Conservation (phyloP, 2,888 invertebrate species). For the Harmothoe impar region DNA sequence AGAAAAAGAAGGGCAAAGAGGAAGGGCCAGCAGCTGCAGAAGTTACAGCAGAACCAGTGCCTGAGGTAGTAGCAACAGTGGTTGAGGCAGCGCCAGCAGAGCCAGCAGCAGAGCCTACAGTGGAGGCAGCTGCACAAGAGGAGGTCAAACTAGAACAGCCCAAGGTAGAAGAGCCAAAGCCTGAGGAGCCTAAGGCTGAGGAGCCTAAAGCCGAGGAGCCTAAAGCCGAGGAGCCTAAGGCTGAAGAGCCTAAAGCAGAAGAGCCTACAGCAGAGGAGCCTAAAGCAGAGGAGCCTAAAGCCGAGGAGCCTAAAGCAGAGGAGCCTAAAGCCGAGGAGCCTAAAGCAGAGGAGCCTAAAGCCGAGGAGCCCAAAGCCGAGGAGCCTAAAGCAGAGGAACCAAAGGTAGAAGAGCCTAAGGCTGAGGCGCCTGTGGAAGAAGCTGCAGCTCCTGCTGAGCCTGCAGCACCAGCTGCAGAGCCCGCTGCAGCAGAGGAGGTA, state of each 20-base stretch:
- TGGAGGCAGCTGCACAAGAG: background rate
- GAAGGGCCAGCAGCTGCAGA: background rate
- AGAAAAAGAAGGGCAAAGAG: slow-evolving; percentile 8
- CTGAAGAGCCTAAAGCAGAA: slow-evolving; percentile 38
- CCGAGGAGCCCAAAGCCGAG: slow-evolving; percentile 32
- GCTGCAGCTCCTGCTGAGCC: background rate
- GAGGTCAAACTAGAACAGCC: background rate
- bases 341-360: slow-evolving; percentile 39
- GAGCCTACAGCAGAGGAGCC: slow-evolving; percentile 44
- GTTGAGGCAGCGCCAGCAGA: background rate
- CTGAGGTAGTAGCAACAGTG: background rate
- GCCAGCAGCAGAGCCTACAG: background rate
- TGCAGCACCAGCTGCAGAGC: background rate
- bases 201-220: slow-evolving; percentile 38
- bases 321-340: background rate
- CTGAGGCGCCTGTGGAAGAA: slow-evolving; percentile 2
- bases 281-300: background rate
- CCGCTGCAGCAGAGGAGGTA: slow-evolving; percentile 9
- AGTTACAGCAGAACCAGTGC: background rate
- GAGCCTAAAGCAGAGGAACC: slow-evolving; percentile 32
- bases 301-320: slow-evolving; percentile 38
- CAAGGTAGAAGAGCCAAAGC: background rate
- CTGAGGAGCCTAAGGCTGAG: slow-evolving; percentile 35
- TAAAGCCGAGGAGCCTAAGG: background rate
- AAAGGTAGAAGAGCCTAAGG: slow-evolving; percentile 40